These are phyloP conservation scores for Chitala chitala DNA, from an alignment of 2,113 vertebrate species.

Conservation along the genomic window DNA sequence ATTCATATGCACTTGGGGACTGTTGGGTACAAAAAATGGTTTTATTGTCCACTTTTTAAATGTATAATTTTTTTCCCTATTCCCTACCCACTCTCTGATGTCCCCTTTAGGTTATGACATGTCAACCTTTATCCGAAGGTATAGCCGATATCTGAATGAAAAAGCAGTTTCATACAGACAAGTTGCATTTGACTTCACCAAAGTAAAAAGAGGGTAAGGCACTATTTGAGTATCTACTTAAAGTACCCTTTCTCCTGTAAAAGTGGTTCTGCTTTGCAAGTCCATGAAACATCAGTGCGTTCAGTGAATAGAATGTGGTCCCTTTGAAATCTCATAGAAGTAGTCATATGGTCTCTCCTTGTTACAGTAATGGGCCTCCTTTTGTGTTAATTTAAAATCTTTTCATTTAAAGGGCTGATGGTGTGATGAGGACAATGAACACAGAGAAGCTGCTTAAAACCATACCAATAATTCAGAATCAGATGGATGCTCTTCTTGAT, in stretches of 20 bases:
- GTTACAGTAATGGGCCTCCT: neutral
- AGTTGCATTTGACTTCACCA: conserved; percentile 89
- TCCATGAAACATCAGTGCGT: neutral
- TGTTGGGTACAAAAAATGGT: no score
- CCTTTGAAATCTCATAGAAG: neutral
- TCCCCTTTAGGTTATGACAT: conserved; percentile 74
- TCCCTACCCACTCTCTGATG: neutral
- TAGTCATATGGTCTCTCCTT: neutral
- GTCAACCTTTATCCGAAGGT: conserved; percentile 85
- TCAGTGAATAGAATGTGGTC: neutral
- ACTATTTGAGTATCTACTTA: neutral
- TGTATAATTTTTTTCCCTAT: neutral
- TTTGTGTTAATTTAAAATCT: conserved; percentile 26
- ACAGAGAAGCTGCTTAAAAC: conserved; percentile 91
- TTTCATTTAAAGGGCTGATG: conserved; percentile 70
- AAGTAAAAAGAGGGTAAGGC: conserved; percentile 87
- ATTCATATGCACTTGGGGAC: no score
- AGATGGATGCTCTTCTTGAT: conserved; percentile 89
- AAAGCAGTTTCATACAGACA: conserved; percentile 90
- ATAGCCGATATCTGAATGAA: conserved; percentile 85
- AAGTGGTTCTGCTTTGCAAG: neutral
- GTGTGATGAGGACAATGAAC: conserved; percentile 92
- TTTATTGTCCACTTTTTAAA: neutral
- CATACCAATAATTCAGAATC: conserved; percentile 86
- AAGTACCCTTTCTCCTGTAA: neutral